Base-by-base conservation (phyloP, 1,140 invertebrate genomes). In the Antheraea pernyi region DNA sequence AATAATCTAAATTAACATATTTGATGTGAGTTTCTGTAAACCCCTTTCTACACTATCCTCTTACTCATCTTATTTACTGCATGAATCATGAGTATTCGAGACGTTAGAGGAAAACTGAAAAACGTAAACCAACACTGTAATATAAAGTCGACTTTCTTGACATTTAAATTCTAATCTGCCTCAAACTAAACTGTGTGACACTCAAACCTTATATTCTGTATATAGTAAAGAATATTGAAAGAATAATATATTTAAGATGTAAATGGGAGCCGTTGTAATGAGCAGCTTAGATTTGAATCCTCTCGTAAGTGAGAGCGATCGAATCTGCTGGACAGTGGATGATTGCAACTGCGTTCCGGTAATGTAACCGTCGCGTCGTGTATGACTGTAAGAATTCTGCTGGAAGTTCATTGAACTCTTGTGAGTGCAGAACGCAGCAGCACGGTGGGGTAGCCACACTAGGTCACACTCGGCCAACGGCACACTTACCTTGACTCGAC, bases 401-500 rank as follows among this genome's bases (percentile, higher is more conserved):
- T 83, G 72, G 66, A 84, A 78, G 89, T 91, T 91, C 89, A 80
- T 86, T 91, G 89, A 91, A 91, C 89, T 89, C 88, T 88, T 76
- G 86, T 86, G 86, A 89, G 83, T 91, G 86, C 89, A 91, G 87
- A 89, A 85, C 83, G 82, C 78, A 80, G 76, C 78, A 80, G 73
- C 71, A 82, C 79, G 78, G 85, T 81, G 85, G 84, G 81, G 77
- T 13, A 53, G 46, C 83, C 77, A 81, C 86, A 91, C 82, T 91
- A 84, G 89, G 89, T 91, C 89, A 89, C 76, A 81, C 82, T 81
- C 81, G 89, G 87, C 85, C 89, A 80, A 90, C 82, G 89, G 82
- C 89, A 89, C 87, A 91, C 88, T 91, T 91, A 91, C 87, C 89
- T 91, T 91, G 88, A 89, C 88, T 91, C 84, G 82, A 79, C 83